Percentiles rank a stretch among this genome's conserved stretches.
phyloP scores from a whole-genome alignment of 2,113 vertebrate genomes.

The Caranx ignobilis region DNA sequence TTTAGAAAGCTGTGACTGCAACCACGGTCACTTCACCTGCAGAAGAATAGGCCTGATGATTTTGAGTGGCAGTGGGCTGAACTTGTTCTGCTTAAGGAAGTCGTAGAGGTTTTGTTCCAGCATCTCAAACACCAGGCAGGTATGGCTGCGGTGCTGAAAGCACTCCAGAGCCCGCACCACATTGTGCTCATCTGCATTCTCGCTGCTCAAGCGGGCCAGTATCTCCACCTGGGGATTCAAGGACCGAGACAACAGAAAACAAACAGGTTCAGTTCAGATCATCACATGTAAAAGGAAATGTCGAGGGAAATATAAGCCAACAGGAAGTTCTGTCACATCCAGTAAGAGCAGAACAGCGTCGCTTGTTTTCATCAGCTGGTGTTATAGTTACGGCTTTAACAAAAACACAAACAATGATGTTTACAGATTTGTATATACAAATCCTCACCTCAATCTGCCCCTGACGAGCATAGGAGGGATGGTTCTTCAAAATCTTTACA shows the following conservation, averaged over 20 bases:
- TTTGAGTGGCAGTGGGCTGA: constrained; percentile 96
- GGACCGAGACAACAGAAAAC: background rate
- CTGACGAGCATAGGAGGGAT: constrained; percentile 97
- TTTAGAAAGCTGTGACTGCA: background rate
- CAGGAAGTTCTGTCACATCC: no score
- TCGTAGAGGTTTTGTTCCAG: constrained; percentile 98
- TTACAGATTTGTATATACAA: background rate
- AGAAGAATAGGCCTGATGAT: constrained; percentile 96
- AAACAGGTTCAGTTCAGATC: background rate
- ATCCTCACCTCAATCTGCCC: constrained; percentile 92
- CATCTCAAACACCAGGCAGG: constrained; percentile 98
- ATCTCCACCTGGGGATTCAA: constrained; percentile 87
- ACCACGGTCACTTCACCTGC: constrained; percentile 77
- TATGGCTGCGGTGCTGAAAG: constrained; percentile 96
- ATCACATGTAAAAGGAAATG: background rate
- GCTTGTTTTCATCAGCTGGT: background rate
- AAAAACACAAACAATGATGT: background rate
- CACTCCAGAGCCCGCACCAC: constrained; percentile 96
- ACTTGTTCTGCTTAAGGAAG: constrained; percentile 99
- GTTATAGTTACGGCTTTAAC: background rate
- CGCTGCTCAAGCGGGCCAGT: constrained; percentile 93
- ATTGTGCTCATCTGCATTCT: constrained; percentile 96
- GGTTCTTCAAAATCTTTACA: constrained; percentile 97
- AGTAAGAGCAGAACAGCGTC: background rate
- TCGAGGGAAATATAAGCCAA: no score